phyloP scores from a whole-genome alignment of 1,140 invertebrate species.

The Campodea augens region DNA sequence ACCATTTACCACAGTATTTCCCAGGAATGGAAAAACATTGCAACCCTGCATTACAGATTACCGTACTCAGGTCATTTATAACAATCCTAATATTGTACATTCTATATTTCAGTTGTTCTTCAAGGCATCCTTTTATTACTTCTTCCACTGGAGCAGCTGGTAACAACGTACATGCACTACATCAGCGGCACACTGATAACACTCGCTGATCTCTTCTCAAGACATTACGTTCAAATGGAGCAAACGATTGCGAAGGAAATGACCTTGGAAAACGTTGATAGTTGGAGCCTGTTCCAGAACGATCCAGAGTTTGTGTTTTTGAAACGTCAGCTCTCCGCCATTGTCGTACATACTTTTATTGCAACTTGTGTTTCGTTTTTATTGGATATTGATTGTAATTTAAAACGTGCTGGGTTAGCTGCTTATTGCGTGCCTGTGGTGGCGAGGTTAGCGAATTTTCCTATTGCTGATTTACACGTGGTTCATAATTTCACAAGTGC shows the following conservation, averaged over 20 bases:
- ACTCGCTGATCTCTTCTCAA: conserved; percentile 26
- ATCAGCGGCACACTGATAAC: conserved; percentile 25
- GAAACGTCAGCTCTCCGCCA: conserved; percentile 21
- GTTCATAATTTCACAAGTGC: conserved; percentile 29
- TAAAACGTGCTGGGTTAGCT: conserved; percentile 21
- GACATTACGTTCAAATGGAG: conserved; percentile 24
- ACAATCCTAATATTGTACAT: not conserved
- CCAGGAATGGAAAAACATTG: not conserved
- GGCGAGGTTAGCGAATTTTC: conserved; percentile 25
- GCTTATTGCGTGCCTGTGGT: conserved; percentile 29
- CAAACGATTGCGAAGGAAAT: conserved; percentile 12
- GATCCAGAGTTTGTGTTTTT: conserved; percentile 14
- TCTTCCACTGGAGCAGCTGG: conserved; percentile 27
- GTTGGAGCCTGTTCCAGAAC: not conserved
- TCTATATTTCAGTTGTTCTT: conserved; percentile 26
- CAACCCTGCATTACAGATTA: not conserved
- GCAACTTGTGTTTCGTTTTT: conserved; percentile 25
- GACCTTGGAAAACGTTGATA: not conserved
- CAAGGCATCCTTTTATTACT: conserved; percentile 29
- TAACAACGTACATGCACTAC: conserved; percentile 31
- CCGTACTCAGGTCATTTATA: not conserved
- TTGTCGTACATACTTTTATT: conserved; percentile 25
- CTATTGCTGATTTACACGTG: conserved; percentile 23
- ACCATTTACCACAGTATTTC: not conserved
- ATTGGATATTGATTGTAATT: conserved; percentile 26